Conservation (phyloP, 35 echinoderm and acorn worm species). For the Acanthaster planci region DNA sequence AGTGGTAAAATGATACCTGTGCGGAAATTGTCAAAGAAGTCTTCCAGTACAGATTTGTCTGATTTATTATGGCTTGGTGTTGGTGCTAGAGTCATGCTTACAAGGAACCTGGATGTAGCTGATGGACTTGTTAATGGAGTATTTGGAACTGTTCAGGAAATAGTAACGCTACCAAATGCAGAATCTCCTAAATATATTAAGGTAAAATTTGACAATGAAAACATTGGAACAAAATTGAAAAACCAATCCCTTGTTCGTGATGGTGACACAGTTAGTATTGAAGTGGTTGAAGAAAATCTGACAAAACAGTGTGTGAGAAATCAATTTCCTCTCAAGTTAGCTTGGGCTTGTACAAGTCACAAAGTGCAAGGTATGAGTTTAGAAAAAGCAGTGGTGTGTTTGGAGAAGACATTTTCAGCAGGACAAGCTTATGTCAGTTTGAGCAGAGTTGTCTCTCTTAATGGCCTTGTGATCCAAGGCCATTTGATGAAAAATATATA, state of each 20-base stretch:
- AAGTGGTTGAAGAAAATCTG: slow-evolving; percentile 7
- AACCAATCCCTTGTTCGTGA: neutral
- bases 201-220: slow-evolving; percentile 49
- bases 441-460: slow-evolving; percentile 37
- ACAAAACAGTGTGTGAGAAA: slow-evolving; percentile 6
- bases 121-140: slow-evolving; percentile 64
- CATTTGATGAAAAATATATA: neutral
- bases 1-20: neutral
- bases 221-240: slow-evolving; percentile 33
- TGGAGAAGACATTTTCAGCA: slow-evolving; percentile 23
- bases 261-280: slow-evolving; percentile 5
- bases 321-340: slow-evolving; percentile 52
- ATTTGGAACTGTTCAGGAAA: slow-evolving; percentile 38
- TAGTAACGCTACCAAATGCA: slow-evolving; percentile 8
- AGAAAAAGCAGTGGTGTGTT: slow-evolving; percentile 21
- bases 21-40: neutral
- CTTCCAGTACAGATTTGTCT: neutral
- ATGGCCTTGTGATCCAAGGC: slow-evolving; percentile 44
- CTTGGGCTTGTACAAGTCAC: slow-evolving; percentile 43
- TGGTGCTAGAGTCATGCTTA: slow-evolving; percentile 65
- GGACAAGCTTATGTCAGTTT: slow-evolving; percentile 41
- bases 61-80: slow-evolving; percentile 12
- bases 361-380: slow-evolving; percentile 42
- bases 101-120: slow-evolving; percentile 53
- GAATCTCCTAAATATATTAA: slow-evolving; percentile 16